Percentiles rank a stretch among this genome's conserved stretches.
Evolutionary conservation across 2,113 vertebrate genomes (phyloP).

Genomic region (Manacus vitellinus): DNA sequence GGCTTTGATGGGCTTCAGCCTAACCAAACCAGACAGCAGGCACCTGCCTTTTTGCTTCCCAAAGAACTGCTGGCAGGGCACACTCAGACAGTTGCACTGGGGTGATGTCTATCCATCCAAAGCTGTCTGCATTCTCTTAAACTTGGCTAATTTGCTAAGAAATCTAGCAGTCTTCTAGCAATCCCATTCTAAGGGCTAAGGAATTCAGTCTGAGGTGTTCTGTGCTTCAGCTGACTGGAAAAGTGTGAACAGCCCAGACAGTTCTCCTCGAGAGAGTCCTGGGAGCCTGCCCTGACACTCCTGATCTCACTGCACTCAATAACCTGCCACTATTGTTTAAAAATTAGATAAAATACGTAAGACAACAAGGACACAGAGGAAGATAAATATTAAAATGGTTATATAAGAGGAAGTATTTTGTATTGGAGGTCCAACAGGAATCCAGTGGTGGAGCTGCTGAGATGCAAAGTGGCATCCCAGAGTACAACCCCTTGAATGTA

Average conservation of each 20-base stretch:
- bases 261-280: accelerated
- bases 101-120: background rate
- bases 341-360: background rate
- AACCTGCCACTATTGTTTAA: background rate
- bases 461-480: background rate
- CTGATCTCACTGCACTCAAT: background rate
- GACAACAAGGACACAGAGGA: background rate
- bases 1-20: background rate
- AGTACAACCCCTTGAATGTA: background rate
- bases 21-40: background rate
- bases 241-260: background rate
- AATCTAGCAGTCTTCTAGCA: background rate
- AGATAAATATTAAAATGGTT: background rate
- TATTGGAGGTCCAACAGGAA: background rate
- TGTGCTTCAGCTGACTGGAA: background rate
- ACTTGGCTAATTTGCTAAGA: background rate
- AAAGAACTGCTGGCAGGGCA: background rate
- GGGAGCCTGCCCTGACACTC: background rate
- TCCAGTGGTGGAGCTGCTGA: background rate
- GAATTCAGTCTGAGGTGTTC: background rate
- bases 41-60: background rate
- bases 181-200: background rate
- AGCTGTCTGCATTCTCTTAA: background rate
- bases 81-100: background rate
- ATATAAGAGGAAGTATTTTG: background rate